phyloP scores from a whole-genome alignment of 1,140 invertebrate genomes.

The Penaeus japonicus region DNA sequence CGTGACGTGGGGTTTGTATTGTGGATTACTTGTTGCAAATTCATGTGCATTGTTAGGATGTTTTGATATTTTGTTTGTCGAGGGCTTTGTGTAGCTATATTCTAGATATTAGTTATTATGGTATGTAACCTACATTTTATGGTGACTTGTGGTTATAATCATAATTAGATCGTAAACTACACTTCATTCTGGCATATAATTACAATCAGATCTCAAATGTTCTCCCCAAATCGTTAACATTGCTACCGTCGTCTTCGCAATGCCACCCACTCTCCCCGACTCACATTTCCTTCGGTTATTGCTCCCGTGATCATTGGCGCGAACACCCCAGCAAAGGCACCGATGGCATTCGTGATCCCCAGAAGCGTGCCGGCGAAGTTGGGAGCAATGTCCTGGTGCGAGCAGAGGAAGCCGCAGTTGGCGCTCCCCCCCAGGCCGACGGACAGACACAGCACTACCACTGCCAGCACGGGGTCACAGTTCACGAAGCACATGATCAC shows the following conservation, averaged over 20 bases:
- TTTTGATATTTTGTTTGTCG: too few relatives aligned
- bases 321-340: conserved; percentile 63
- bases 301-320: conserved; percentile 68
- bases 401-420: conserved; percentile 64
- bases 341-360: conserved; percentile 72
- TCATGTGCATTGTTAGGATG: too few relatives aligned
- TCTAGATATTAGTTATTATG: too few relatives aligned
- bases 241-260: neutral
- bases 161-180: too few relatives aligned
- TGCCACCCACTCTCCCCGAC: neutral
- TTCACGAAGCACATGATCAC: conserved; percentile 80
- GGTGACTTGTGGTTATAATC: too few relatives aligned
- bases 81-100: too few relatives aligned
- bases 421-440: conserved; percentile 77
- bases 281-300: conserved; percentile 61
- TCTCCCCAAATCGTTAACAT: neutral
- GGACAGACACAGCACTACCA: conserved; percentile 75
- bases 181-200: too few relatives aligned
- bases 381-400: conserved; percentile 78
- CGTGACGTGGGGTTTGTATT: neutral
- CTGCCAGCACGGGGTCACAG: conserved; percentile 75
- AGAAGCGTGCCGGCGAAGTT: conserved; percentile 79
- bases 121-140: too few relatives aligned
- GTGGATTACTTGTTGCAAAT: neutral
- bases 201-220: neutral